Conservation (phyloP, 1,140 invertebrate species). For the Chrysoperla carnea region DNA sequence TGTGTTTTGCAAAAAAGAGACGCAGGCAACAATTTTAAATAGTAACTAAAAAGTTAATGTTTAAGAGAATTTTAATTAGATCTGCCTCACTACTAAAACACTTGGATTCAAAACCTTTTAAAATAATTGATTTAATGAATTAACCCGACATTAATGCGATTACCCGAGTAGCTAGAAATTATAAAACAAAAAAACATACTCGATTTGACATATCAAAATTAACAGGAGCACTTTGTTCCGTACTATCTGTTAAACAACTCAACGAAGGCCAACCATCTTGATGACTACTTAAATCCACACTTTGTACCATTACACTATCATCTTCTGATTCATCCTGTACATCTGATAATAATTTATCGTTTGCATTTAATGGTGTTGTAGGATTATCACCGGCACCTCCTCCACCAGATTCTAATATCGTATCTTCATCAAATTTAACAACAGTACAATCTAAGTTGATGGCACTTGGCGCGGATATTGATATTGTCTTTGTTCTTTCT, state of each 20-base stretch:
- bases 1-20: too few species aligned
- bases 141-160: background rate
- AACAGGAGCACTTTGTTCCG: slow-evolving; percentile 73
- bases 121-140: too few species aligned
- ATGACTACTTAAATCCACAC: slow-evolving; percentile 21
- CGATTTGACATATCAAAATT: slow-evolving; percentile 86
- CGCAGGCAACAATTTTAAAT: too few species aligned
- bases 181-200: slow-evolving; percentile 27
- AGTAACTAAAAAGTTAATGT: too few species aligned
- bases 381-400: background rate
- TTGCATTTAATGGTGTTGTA: background rate
- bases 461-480: slow-evolving; percentile 67
- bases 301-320: slow-evolving; percentile 29
- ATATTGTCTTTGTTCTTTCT: slow-evolving; percentile 50
- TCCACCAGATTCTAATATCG: background rate
- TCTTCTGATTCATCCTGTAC: background rate
- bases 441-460: slow-evolving; percentile 62
- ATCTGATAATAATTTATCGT: background rate
- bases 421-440: slow-evolving; percentile 42
- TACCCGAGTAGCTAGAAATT: background rate
- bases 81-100: too few species aligned
- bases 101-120: too few species aligned
- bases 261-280: slow-evolving; percentile 59
- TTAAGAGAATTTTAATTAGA: too few species aligned
- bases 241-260: slow-evolving; percentile 70